Base-by-base conservation (phyloP, 2,888 invertebrate genomes). In the Cacoxenus indagator region DNA sequence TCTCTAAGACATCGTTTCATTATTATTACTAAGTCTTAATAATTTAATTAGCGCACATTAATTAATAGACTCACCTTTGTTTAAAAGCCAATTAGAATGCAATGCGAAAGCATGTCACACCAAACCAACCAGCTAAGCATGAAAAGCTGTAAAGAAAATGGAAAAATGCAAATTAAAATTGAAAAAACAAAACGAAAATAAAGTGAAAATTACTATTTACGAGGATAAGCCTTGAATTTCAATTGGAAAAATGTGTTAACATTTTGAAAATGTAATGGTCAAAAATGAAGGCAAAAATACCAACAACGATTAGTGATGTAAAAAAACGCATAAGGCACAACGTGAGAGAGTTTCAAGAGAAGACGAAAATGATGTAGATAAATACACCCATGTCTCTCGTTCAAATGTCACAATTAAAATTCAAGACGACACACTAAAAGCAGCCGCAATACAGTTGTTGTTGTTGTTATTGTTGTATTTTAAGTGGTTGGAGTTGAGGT, bases 181-280 rank as follows among this genome's bases (percentile, higher is more conserved):
- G 11, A 54, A 19, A 54, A 17, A 24, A 4, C 6, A 54, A 54
- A 24, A 24, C 54, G 54, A 54, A 54, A 54, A 54, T 24, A 26
- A 54, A 14, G 54, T 54, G 54, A 54, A 54, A 54, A 54, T 54
- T 19, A 54, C 24, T 54, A 19, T 54, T 54, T 24, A 54, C 54
- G 4, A 54, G 17, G 22, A 73, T 74, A 73, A 73, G 74, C 75
- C 76, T 77, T 80, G 71, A 79, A 79, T 80, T 82, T 81, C 81
- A 81, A 81, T 81, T 81, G n/a, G n/a, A n/a, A 80, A 82, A 81
- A 77, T 77, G 77, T 81, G 71, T 76, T 82, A 81, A 83, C 73
- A 62, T 26, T 29, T 29, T 29, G 29, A 57, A 57, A 57, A 27
- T 29, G 17, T 29, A 57, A 57, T 57, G 19, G n/a, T 27, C 29